Evolutionary conservation across 2,888 invertebrate species (phyloP).

Genomic region (Himalopsyche japonica): DNA sequence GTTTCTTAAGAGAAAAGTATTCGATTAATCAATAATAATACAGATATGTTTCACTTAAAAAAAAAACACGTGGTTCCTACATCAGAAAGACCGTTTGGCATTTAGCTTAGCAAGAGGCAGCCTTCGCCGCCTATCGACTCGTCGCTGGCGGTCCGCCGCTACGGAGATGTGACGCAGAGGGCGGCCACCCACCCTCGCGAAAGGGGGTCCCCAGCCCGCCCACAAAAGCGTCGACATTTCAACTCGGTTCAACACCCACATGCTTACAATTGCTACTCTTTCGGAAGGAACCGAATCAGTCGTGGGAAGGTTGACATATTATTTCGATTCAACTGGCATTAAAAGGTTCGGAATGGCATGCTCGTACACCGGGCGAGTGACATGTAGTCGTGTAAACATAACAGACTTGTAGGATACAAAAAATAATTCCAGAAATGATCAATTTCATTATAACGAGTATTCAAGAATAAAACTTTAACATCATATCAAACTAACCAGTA

Average conservation of each 20-base stretch:
- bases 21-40: too few relatives aligned
- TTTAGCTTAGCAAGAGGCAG: not conserved
- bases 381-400: too few relatives aligned
- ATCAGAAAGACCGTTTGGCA: not conserved
- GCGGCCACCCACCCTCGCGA: not conserved
- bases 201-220: not conserved
- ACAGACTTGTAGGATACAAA: too few relatives aligned
- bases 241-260: not conserved
- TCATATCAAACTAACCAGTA: too few relatives aligned
- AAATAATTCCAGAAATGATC: too few relatives aligned
- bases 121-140: not conserved
- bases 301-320: not conserved
- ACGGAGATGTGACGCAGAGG: slow-evolving; percentile 13
- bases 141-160: not conserved
- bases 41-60: too few relatives aligned
- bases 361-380: too few relatives aligned
- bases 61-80: not conserved
- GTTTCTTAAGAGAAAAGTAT: too few relatives aligned
- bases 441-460: too few relatives aligned
- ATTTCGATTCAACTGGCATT: not conserved
- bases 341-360: not conserved
- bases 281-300: not conserved
- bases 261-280: not conserved
- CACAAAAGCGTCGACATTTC: not conserved
- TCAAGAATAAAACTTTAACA: too few relatives aligned